phyloP scores from a whole-genome alignment of 1,140 invertebrate genomes.

The Panagrolaimus sp. region DNA sequence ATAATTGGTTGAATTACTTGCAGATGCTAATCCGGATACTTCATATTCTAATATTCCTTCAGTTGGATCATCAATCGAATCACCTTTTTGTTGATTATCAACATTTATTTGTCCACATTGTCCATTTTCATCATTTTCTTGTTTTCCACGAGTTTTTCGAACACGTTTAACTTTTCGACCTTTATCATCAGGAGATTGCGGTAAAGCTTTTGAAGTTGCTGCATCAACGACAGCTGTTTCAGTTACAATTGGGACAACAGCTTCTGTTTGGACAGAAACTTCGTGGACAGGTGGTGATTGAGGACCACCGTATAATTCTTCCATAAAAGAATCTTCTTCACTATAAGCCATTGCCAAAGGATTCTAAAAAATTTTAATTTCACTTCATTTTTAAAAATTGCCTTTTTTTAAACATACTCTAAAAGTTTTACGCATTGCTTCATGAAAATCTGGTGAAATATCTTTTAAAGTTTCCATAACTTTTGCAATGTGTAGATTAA shows the following conservation, averaged over 20 bases:
- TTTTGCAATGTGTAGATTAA: background rate
- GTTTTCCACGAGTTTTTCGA: background rate
- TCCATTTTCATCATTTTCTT: background rate
- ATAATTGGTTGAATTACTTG: background rate
- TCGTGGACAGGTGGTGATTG: background rate
- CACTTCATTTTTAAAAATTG: background rate
- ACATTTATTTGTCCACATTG: background rate
- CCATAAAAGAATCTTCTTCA: slow-evolving; percentile 1
- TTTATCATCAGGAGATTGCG: background rate
- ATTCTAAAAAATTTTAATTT: background rate
- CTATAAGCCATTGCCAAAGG: background rate
- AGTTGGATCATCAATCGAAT: background rate
- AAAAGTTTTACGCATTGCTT: background rate
- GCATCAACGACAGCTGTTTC: background rate
- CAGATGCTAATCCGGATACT: background rate
- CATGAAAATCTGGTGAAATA: background rate
- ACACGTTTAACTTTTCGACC: slow-evolving; percentile 4
- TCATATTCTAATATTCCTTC: background rate
- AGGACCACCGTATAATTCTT: background rate
- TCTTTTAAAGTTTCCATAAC: slow-evolving; percentile 6
- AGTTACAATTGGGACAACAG: background rate
- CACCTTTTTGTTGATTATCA: too few relatives aligned
- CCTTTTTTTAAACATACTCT: background rate
- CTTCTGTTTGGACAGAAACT: slow-evolving; percentile 1
- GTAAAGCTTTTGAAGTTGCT: background rate